Conservation (phyloP, 2,113 vertebrate genomes). For the Leiothrix lutea region DNA sequence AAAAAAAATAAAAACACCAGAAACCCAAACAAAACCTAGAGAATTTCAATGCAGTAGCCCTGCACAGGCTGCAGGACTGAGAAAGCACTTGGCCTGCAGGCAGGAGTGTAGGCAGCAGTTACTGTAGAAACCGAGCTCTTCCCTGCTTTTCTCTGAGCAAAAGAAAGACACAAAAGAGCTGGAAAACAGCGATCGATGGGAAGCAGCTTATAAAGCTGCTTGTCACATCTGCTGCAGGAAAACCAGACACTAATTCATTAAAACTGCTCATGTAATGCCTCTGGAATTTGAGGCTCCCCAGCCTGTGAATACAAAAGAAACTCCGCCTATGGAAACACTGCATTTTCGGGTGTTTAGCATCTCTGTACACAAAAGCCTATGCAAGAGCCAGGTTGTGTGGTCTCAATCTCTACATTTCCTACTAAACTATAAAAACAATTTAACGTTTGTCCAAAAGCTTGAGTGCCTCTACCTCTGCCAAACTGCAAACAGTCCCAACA, state of each 20-base stretch:
- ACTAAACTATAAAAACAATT: conserved; percentile 33
- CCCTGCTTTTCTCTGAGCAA: conserved; percentile 64
- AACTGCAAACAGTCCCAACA: not conserved
- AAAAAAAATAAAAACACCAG: not conserved
- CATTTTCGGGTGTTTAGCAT: conserved; percentile 65
- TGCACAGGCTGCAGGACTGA: conserved; percentile 49
- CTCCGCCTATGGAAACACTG: conserved; percentile 70
- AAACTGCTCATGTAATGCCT: conserved; percentile 76
- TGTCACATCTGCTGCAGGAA: conserved; percentile 76
- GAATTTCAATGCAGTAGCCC: conserved; percentile 54
- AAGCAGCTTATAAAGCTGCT: conserved; percentile 74
- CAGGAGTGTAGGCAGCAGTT: conserved; percentile 70
- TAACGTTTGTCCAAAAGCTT: not conserved
- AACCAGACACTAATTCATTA: conserved; percentile 76
- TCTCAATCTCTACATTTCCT: conserved; percentile 23
- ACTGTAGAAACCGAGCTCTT: conserved; percentile 76
- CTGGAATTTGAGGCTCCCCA: conserved; percentile 76
- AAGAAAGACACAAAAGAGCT: conserved; percentile 73
- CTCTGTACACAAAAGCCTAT: conserved; percentile 49
- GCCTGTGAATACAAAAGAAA: conserved; percentile 69
- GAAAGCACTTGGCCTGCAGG: conserved; percentile 60
- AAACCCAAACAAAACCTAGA: conserved; percentile 10
- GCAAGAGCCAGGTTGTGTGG: conserved; percentile 57
- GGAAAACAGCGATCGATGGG: conserved; percentile 69
- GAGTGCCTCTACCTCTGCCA: not conserved